phyloP scores from a whole-genome alignment of 2,113 vertebrate species.

The Chloropsis hardwickii region DNA sequence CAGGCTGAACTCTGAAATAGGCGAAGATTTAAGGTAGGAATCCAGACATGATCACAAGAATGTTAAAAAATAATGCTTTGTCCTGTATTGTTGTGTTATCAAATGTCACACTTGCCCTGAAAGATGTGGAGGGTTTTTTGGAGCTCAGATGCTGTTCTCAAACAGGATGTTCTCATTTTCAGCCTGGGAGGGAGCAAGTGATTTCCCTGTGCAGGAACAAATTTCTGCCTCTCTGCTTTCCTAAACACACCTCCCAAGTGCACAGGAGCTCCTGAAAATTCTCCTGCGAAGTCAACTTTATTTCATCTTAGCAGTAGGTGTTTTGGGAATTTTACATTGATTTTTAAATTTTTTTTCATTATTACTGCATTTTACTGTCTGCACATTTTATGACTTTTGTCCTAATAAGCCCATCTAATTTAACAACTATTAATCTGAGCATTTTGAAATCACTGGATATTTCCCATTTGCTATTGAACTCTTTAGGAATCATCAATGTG shows the following conservation, averaged over 20 bases:
- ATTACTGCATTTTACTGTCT: neutral
- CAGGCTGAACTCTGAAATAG: neutral
- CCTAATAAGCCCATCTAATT: neutral
- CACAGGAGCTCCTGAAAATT: neutral
- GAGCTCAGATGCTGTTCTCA: neutral
- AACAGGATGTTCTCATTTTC: neutral
- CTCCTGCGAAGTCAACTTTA: neutral
- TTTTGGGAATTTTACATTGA: neutral
- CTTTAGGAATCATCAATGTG: neutral
- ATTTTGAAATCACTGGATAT: neutral
- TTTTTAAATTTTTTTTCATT: neutral
- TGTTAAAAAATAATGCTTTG: fast-evolving
- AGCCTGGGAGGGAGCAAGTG: neutral
- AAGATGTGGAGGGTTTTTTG: neutral
- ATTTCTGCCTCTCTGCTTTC: neutral
- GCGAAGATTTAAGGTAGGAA: neutral
- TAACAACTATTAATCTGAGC: neutral
- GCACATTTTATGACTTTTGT: neutral
- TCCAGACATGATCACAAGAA: neutral
- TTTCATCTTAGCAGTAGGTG: neutral
- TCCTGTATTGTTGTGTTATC: neutral
- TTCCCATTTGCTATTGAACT: neutral
- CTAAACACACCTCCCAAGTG: too few species aligned
- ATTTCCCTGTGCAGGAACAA: neutral
- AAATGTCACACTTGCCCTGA: neutral